These are phyloP conservation scores for Rhogogaster chlorosoma DNA, from an alignment of 2,888 invertebrate genomes.

Conservation along the genomic window DNA sequence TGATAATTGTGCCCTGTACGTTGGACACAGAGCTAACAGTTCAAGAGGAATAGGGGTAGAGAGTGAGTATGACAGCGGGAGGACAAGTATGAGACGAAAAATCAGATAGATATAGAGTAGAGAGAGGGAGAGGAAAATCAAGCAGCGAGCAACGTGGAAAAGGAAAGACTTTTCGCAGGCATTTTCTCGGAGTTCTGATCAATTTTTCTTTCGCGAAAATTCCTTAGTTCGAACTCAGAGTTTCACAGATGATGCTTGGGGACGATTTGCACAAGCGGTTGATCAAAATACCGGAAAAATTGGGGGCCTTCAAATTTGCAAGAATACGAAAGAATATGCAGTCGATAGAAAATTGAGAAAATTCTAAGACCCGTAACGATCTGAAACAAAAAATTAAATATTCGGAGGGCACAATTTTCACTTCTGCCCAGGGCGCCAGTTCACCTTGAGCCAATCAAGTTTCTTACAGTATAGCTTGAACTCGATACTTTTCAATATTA, in stretches of 20 bases:
- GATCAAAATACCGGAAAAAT: neutral
- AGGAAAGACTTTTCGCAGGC: neutral
- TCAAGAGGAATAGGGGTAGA: slow-evolving; percentile 14
- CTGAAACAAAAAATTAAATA: neutral
- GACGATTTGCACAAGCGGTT: neutral
- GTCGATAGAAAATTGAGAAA: neutral
- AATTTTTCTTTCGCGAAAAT: neutral
- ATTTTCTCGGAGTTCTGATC: neutral
- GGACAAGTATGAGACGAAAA: slow-evolving; percentile 9
- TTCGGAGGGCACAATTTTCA: neutral
- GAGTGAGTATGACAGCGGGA: slow-evolving; percentile 22
- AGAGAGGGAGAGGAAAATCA: neutral
- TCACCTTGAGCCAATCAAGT: neutral
- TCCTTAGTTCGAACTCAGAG: neutral
- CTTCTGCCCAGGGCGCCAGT: neutral
- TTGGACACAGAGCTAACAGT: neutral
- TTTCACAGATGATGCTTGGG: neutral
- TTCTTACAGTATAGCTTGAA: neutral
- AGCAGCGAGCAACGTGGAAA: neutral
- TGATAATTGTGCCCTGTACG: slow-evolving; percentile 43
- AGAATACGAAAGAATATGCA: neutral
- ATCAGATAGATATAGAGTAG: neutral
- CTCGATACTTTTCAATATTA: neutral
- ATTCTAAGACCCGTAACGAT: neutral
- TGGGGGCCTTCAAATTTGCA: neutral